These are phyloP conservation scores for Xestia xanthographa DNA, from an alignment of 2,888 invertebrate species.

Conservation along the genomic window DNA sequence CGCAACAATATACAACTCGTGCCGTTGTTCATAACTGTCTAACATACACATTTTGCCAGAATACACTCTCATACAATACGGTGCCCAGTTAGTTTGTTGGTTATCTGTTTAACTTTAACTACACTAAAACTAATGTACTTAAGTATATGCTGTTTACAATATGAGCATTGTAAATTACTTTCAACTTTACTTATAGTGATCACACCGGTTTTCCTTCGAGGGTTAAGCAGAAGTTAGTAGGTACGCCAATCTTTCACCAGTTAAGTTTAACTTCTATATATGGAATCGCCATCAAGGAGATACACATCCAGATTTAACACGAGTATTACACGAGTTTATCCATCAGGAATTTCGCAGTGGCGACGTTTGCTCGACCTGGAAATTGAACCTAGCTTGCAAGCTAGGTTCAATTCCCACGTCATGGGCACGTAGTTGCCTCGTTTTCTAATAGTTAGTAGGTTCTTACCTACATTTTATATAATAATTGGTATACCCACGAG, in stretches of 20 bases:
- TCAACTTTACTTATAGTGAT: background rate
- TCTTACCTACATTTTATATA: background rate
- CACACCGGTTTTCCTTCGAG: background rate
- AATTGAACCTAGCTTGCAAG: background rate
- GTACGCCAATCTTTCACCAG: background rate
- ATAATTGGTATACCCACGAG: background rate
- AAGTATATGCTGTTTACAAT: background rate
- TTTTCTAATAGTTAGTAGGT: background rate
- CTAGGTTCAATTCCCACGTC: background rate
- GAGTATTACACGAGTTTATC: too few relatives aligned
- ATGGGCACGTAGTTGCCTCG: background rate
- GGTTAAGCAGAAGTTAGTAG: background rate
- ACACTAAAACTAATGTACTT: constrained; percentile 1
- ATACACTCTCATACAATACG: constrained; percentile 34
- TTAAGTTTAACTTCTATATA: background rate
- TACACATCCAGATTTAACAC: too few relatives aligned
- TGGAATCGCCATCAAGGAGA: background rate
- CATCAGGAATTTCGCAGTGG: too few relatives aligned
- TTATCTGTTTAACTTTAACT: constrained; percentile 11
- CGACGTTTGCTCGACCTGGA: background rate
- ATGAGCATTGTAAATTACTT: background rate
- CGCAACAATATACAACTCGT: constrained; percentile 23
- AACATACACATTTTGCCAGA: constrained; percentile 42
- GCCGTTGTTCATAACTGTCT: constrained; percentile 41
- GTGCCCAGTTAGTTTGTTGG: background rate